Evolutionary conservation across 2,113 vertebrate species (phyloP), one percentile per base, ranked within the genome.

Genomic region (Cheirogaleus medius): DNA sequence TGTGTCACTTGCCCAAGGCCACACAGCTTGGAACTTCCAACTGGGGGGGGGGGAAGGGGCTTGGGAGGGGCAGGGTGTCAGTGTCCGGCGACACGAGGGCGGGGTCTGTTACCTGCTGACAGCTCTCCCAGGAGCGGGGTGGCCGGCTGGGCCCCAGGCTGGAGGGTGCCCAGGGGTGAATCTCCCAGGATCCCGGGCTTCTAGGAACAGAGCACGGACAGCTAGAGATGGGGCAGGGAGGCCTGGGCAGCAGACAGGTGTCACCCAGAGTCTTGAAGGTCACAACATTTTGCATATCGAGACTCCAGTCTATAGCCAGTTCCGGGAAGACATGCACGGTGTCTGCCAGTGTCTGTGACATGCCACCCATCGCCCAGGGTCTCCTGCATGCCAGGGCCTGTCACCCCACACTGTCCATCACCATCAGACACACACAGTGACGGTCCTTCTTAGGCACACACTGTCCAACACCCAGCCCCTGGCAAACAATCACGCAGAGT

Each of bases 111-210:
- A 97, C 95, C 97, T 96, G 97, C n/a, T 86, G 96, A 77, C 9
- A 87, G 88, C 93, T 98, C 99, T 98, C 99, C 98, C 97, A 99
- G 97, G 98, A 97, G 66, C 98, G 98, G 60, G 99, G 99, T 91
- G 98, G 98, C 64, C 98, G 98, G 98, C 97, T 99, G 99, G 97
- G 97, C 25, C 64, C 98, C 94, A 11, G 97, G 98, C 87, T 85
- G 99, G 96, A 98, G 97, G 66, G 98, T 89, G 47, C 98, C 97
- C 32, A 99, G 96, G 71, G 99, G 99, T 78, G 99, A 99, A 69
- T 99, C 99, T 86, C 99, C 99, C 63, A 99, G 98, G 96, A 99
- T 99, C 88, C 99, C 99, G 5, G 99, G 99, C 98, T 99, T 99
- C 98, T 98, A 98, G 5, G 49, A 10, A 91, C 37, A 95, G 39